These are phyloP conservation scores for Pelusios castaneus DNA, from an alignment of 2,113 vertebrate species.

Conservation along the genomic window DNA sequence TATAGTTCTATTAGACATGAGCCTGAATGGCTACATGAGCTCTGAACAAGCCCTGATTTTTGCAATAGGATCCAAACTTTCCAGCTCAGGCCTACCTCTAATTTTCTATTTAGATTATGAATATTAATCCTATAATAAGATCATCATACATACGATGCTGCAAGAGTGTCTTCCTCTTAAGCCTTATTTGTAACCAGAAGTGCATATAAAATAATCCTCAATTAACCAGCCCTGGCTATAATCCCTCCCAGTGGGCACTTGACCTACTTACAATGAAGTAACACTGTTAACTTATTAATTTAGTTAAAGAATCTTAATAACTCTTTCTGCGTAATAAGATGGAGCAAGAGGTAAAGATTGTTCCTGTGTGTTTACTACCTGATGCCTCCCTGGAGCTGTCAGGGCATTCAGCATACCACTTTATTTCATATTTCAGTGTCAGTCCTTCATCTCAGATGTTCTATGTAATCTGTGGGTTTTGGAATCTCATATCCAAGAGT, in stretches of 20 bases:
- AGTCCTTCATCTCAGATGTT: background rate
- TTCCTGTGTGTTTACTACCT: background rate
- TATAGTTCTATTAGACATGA: background rate
- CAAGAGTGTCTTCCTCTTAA: background rate
- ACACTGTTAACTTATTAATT: background rate
- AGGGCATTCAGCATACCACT: background rate
- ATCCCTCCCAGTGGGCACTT: constrained; percentile 10
- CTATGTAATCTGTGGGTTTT: background rate
- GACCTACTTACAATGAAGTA: background rate
- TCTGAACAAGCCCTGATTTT: background rate
- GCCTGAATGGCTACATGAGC: background rate
- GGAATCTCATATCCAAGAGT: background rate
- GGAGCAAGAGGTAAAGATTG: background rate
- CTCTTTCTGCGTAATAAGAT: background rate
- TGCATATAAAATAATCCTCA: constrained; percentile 40
- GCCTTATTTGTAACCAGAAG: constrained; percentile 15
- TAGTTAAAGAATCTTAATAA: constrained; percentile 8
- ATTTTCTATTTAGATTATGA: constrained; percentile 36
- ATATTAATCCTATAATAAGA: background rate
- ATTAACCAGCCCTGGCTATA: constrained; percentile 32
- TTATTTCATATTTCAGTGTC: background rate
- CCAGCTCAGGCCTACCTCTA: background rate
- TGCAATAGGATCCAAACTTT: background rate
- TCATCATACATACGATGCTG: background rate
- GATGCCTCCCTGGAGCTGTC: background rate